phyloP scores from a whole-genome alignment of 2,888 invertebrate genomes.

The Agrilus mali region DNA sequence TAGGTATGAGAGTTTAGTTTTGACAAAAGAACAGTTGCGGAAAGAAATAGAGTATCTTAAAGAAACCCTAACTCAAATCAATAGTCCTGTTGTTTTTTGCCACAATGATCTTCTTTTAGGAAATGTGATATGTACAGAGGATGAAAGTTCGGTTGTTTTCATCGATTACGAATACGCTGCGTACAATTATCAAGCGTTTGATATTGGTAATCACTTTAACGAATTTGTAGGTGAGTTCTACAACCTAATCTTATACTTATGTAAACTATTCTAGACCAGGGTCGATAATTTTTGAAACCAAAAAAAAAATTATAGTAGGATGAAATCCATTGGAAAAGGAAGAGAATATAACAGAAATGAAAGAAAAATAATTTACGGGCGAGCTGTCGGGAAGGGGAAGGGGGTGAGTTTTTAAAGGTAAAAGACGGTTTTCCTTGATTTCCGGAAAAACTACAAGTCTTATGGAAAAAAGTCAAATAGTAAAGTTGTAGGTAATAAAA shows the following conservation, averaged over 20 bases:
- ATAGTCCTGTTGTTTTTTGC: slow-evolving; percentile 79
- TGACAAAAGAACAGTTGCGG: slow-evolving; percentile 52
- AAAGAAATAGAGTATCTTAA: slow-evolving; percentile 55
- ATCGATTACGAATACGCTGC: slow-evolving; percentile 97
- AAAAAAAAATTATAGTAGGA: too few species aligned
- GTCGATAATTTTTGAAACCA: too few species aligned
- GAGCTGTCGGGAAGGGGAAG: too few species aligned
- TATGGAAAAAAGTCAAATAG: too few species aligned
- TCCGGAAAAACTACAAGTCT: too few species aligned
- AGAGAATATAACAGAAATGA: too few species aligned
- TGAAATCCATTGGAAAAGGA: too few species aligned
- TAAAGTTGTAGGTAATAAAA: too few species aligned
- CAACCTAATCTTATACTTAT: background rate
- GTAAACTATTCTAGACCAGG: too few species aligned
- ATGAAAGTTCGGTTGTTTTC: slow-evolving; percentile 61
- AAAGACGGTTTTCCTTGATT: too few species aligned
- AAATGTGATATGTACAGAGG: slow-evolving; percentile 78
- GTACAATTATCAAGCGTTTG: slow-evolving; percentile 88
- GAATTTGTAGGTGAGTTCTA: slow-evolving; percentile 78
- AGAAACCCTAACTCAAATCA: slow-evolving; percentile 45
- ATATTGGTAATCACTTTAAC: slow-evolving; percentile 96
- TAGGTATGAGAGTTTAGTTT: slow-evolving; percentile 57
- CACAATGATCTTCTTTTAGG: slow-evolving; percentile 95
- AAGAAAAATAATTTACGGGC: too few species aligned
- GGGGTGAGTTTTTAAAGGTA: too few species aligned